Conservation (phyloP, 1,140 invertebrate species). For the Euura saliciscinereae region DNA sequence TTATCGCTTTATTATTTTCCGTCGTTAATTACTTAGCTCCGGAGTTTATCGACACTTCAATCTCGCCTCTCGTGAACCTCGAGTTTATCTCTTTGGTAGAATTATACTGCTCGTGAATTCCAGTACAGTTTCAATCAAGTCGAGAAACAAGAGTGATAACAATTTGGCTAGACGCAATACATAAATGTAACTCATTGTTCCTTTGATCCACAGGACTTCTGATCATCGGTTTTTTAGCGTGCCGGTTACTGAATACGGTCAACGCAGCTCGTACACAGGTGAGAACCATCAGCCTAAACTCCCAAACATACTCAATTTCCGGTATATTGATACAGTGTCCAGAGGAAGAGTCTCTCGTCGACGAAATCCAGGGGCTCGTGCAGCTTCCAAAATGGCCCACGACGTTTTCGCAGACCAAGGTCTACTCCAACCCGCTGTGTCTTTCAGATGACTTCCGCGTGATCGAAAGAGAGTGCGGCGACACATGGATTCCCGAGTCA, state of each 20-base stretch:
- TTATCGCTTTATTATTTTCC: neutral
- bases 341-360: neutral
- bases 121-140: too few relatives aligned
- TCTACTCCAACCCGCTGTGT: conserved; percentile 27
- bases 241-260: neutral
- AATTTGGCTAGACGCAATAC: too few relatives aligned
- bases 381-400: neutral
- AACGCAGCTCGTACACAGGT: neutral
- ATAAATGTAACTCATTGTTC: neutral
- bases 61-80: neutral
- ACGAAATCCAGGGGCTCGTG: neutral
- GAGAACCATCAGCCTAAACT: neutral
- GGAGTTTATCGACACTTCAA: neutral
- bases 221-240: neutral
- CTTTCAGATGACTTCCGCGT: conserved; percentile 23
- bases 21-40: neutral
- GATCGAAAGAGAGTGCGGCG: conserved; percentile 25
- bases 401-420: neutral
- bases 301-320: neutral
- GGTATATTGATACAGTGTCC: neutral
- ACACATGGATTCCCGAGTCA: conserved; percentile 25
- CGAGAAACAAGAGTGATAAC: too few relatives aligned
- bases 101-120: too few relatives aligned
- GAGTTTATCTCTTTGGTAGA: neutral
- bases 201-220: neutral